Conservation (phyloP, 2,797 vertebrate species). For the Mus spretus region DNA sequence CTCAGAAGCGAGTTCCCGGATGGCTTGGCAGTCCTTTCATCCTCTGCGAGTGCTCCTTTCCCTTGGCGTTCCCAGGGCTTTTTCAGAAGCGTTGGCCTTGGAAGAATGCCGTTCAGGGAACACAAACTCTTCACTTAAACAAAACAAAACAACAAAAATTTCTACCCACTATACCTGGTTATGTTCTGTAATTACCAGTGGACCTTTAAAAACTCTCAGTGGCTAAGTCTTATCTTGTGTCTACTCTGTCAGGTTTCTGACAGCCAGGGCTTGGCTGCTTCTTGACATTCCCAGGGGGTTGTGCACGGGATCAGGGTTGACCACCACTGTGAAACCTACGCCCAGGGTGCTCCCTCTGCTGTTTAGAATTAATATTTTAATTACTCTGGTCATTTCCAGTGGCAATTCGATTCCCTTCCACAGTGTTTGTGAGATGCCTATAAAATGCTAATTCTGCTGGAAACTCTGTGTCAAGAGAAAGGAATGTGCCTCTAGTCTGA, state of each 20-base stretch:
- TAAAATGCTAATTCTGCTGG: background rate
- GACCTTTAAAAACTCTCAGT: background rate
- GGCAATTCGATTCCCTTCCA: background rate
- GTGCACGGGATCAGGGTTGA: background rate
- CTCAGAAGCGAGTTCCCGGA: background rate
- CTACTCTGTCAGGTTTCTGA: background rate
- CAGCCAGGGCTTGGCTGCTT: rapidly evolving
- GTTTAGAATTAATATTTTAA: constrained; percentile 18
- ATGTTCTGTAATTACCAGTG: background rate
- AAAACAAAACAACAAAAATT: background rate
- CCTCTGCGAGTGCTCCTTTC: background rate
- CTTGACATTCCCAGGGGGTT: background rate
- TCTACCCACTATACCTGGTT: background rate
- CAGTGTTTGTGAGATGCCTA: background rate
- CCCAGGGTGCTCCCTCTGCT: background rate
- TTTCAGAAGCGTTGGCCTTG: background rate
- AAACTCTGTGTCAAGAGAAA: background rate
- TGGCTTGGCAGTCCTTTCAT: background rate
- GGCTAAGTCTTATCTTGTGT: background rate
- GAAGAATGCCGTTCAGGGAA: background rate
- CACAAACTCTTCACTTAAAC: background rate
- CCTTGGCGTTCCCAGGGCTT: background rate
- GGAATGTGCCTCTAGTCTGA: background rate
- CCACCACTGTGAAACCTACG: background rate
- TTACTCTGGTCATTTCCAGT: background rate